Conservation (phyloP, 2,888 invertebrate genomes). For the Metellina segmentata region DNA sequence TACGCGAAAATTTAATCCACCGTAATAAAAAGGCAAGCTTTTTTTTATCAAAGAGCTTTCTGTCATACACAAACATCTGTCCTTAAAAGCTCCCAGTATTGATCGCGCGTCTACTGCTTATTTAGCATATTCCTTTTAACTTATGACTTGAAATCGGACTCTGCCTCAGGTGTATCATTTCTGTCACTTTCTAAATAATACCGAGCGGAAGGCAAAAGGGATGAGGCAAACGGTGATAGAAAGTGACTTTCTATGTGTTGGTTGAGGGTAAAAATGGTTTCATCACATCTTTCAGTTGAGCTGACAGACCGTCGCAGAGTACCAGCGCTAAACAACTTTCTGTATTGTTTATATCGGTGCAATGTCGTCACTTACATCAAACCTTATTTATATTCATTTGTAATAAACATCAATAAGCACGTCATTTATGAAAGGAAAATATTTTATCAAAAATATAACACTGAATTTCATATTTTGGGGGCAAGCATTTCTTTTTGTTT, state of each 20-base stretch:
- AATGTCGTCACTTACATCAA: too few species aligned
- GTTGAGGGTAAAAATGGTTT: background rate
- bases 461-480: too few species aligned
- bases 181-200: slow-evolving; percentile 27
- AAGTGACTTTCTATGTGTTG: background rate
- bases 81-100: background rate
- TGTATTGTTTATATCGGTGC: too few species aligned
- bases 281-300: background rate
- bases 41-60: background rate
- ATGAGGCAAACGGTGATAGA: background rate
- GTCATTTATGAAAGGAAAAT: too few species aligned
- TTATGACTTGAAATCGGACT: background rate
- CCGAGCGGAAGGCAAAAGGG: background rate
- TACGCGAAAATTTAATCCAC: too few species aligned
- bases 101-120: background rate
- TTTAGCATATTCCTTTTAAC: slow-evolving; percentile 21
- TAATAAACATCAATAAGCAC: too few species aligned
- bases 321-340: too few species aligned
- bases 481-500: too few species aligned
- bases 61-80: too few species aligned
- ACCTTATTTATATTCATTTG: too few species aligned
- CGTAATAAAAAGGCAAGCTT: background rate
- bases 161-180: background rate
- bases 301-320: background rate
- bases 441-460: too few species aligned